Evolutionary conservation across 2,113 vertebrate genomes (phyloP).

Genomic region (Misgurnus mizolepis): DNA sequence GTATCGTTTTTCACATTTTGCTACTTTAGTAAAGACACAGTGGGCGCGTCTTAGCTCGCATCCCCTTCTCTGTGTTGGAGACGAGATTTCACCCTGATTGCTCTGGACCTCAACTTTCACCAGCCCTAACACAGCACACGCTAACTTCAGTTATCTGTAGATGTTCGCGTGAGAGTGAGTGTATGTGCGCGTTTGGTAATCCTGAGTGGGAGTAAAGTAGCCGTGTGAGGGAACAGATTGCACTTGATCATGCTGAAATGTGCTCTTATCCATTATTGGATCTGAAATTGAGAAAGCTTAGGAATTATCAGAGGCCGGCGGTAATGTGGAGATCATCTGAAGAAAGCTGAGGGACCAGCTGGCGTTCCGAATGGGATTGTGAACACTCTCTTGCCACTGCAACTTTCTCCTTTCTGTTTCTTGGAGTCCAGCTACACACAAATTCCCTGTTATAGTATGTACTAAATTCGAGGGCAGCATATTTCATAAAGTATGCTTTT

Average conservation of each 20-base stretch:
- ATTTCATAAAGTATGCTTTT: neutral
- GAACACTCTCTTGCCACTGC: slow-evolving; percentile 21
- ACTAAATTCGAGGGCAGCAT: neutral
- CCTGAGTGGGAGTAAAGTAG: slow-evolving; percentile 80
- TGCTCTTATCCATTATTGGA: slow-evolving; percentile 91
- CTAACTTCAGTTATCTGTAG: slow-evolving; percentile 39
- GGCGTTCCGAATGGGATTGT: slow-evolving; percentile 57
- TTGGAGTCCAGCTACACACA: neutral
- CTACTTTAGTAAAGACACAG: no score
- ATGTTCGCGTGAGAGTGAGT: slow-evolving; percentile 23
- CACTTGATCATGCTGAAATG: slow-evolving; percentile 88
- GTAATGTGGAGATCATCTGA: slow-evolving; percentile 94
- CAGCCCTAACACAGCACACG: neutral
- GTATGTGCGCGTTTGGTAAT: slow-evolving; percentile 74
- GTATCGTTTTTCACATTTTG: no score
- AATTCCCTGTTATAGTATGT: neutral
- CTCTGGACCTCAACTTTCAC: neutral
- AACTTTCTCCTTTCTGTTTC: slow-evolving; percentile 22
- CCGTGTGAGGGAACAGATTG: slow-evolving; percentile 86
- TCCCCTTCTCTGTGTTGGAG: neutral
- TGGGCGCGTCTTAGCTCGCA: no score
- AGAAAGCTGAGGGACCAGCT: slow-evolving; percentile 68
- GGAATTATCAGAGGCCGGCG: slow-evolving; percentile 91
- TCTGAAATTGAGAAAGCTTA: slow-evolving; percentile 94
- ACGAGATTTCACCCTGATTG: slow-evolving; percentile 7